A percentile compares a stretch with the other conserved stretches of the same genome.
phyloP scores from a whole-genome alignment of 1,140 invertebrate genomes.

The Macrocentrus cingulum region DNA sequence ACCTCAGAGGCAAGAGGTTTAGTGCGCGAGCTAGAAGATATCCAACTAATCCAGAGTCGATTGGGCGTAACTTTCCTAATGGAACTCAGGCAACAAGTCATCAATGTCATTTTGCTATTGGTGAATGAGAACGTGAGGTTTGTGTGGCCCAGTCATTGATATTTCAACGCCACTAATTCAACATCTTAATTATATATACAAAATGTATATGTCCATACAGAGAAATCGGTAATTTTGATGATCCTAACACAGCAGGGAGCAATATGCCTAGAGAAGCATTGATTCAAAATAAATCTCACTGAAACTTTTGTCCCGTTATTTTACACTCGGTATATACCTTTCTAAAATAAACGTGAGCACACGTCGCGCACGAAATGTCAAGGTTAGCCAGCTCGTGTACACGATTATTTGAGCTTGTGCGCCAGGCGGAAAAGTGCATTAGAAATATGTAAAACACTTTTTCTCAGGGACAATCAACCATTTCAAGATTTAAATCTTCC shows the following conservation, averaged over 20 bases:
- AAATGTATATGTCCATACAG: neutral
- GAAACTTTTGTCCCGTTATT: conserved; percentile 18
- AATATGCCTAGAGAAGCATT: no score
- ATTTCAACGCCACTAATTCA: no score
- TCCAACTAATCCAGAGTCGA: conserved; percentile 33
- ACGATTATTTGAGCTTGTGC: neutral
- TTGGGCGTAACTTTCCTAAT: conserved; percentile 10
- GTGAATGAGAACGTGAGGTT: no score
- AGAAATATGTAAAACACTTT: no score
- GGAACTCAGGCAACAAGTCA: conserved; percentile 21
- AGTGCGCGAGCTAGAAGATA: conserved; percentile 20
- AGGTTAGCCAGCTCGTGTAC: conserved; percentile 35
- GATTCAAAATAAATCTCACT: no score
- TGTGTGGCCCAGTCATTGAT: no score
- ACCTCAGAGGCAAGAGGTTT: conserved; percentile 50
- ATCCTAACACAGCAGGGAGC: no score
- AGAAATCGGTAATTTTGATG: no score
- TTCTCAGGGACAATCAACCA: no score
- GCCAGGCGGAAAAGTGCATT: neutral
- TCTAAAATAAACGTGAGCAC: conserved; percentile 41
- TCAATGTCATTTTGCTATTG: conserved; percentile 8
- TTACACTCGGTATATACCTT: conserved; percentile 35
- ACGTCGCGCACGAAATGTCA: conserved; percentile 39
- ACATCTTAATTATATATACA: neutral
- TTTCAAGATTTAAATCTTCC: no score